These are phyloP conservation scores for Semotilus atromaculatus DNA, from an alignment of 2,797 vertebrate species.

Conservation along the genomic window DNA sequence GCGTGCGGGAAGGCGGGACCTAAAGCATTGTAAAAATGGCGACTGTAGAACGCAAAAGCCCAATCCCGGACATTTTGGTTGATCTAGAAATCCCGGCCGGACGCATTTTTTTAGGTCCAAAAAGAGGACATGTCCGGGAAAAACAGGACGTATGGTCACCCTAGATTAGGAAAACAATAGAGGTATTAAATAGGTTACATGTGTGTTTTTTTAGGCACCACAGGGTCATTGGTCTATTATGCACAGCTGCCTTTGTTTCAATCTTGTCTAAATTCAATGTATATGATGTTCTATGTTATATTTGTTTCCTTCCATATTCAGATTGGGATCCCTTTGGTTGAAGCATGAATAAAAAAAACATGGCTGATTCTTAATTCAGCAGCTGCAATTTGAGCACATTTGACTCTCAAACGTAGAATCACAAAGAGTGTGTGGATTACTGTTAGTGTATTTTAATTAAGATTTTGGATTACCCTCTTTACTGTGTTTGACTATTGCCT, in stretches of 20 bases:
- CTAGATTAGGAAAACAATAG: not conserved
- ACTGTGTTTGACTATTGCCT: constrained; percentile 7
- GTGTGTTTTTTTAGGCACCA: no score
- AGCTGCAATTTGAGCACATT: not conserved
- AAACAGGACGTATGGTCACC: no score
- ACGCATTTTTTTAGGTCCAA: no score
- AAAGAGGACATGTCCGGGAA: no score
- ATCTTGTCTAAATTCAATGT: not conserved
- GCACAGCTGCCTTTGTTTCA: not conserved
- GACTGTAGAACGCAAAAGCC: no score
- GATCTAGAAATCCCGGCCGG: no score
- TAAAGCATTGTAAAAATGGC: no score
- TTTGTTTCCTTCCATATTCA: not conserved
- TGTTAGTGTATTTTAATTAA: constrained; percentile 17
- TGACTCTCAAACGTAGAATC: not conserved
- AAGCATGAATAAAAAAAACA: not conserved
- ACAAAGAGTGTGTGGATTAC: not conserved
- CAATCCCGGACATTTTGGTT: no score
- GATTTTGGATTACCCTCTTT: constrained; percentile 5
- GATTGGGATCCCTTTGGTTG: not conserved
- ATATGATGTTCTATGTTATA: not conserved
- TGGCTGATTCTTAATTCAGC: not conserved
- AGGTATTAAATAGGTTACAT: not conserved
- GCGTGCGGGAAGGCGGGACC: no score
- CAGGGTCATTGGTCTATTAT: not conserved